These are phyloP conservation scores for Epistrophe eligans DNA, from an alignment of 2,888 invertebrate genomes.

Conservation along the genomic window DNA sequence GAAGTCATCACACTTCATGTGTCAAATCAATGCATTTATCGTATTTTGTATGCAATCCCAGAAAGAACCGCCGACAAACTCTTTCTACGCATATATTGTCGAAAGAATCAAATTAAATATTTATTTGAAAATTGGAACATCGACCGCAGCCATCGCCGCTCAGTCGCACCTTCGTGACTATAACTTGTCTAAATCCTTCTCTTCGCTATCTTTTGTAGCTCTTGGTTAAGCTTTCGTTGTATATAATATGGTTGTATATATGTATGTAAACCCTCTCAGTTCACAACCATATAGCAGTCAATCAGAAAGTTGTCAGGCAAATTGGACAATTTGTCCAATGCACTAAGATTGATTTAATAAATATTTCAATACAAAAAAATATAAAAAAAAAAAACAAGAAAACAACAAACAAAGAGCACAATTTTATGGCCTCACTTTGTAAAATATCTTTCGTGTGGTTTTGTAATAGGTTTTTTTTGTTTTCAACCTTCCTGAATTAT, in stretches of 20 bases:
- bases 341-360: constrained; percentile 69
- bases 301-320: constrained; percentile 73
- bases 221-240: neutral
- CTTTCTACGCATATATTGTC: constrained; percentile 13
- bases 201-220: neutral
- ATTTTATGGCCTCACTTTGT: constrained; percentile 29
- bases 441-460: constrained; percentile 54
- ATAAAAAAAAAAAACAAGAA: constrained; percentile 9
- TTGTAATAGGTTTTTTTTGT: constrained; percentile 44
- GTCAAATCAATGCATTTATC: constrained; percentile 63
- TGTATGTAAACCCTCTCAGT: neutral
- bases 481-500: constrained; percentile 10
- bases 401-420: constrained; percentile 31
- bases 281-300: constrained; percentile 44
- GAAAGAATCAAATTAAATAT: constrained; percentile 71
- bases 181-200: constrained; percentile 45
- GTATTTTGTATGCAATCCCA: constrained; percentile 29
- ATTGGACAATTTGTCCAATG: constrained; percentile 75
- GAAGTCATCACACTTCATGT: constrained; percentile 68
- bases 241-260: neutral
- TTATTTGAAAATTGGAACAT: constrained; percentile 67
- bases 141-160: too few relatives aligned
- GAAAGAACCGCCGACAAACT: constrained; percentile 17
- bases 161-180: constrained; percentile 71
- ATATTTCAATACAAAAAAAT: constrained; percentile 57